phyloP scores from a whole-genome alignment of 2,113 vertebrate genomes.

The Rana temporaria region DNA sequence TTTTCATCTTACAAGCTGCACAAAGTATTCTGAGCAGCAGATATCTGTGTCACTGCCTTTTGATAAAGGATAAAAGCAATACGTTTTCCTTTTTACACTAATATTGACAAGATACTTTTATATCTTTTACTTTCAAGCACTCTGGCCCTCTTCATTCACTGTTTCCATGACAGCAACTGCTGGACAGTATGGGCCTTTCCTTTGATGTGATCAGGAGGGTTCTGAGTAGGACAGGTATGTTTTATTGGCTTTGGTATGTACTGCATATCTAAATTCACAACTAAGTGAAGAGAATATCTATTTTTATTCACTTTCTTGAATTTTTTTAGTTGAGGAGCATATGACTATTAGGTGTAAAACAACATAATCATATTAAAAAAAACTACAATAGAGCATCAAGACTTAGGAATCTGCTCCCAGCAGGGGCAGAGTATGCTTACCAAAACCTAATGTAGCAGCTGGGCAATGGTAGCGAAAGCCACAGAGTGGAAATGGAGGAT shows the following conservation, averaged over 20 bases:
- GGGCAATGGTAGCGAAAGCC: too few relatives aligned
- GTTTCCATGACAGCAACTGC: constrained; percentile 44
- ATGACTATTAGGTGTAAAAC: too few relatives aligned
- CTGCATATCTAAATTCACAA: too few relatives aligned
- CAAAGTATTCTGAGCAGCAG: constrained; percentile 65
- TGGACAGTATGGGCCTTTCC: constrained; percentile 20
- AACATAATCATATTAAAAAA: too few relatives aligned
- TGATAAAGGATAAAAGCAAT: constrained; percentile 69
- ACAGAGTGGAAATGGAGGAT: too few relatives aligned
- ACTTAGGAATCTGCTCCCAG: too few relatives aligned
- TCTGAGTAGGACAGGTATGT: background rate
- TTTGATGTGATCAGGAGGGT: constrained; percentile 21
- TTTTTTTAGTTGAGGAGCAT: too few relatives aligned
- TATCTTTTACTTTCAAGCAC: constrained; percentile 45
- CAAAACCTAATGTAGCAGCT: too few relatives aligned
- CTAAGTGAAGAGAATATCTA: too few relatives aligned
- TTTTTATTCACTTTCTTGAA: too few relatives aligned
- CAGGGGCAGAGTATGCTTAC: too few relatives aligned
- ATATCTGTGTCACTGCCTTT: constrained; percentile 68
- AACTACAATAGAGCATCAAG: too few relatives aligned
- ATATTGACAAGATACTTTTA: constrained; percentile 53
- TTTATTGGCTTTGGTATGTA: background rate
- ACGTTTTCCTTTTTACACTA: constrained; percentile 50
- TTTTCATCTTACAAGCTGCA: constrained; percentile 57
- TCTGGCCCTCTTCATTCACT: constrained; percentile 24